Conservation (phyloP, 2,797 vertebrate species). For the Leptodactylus fallax region DNA sequence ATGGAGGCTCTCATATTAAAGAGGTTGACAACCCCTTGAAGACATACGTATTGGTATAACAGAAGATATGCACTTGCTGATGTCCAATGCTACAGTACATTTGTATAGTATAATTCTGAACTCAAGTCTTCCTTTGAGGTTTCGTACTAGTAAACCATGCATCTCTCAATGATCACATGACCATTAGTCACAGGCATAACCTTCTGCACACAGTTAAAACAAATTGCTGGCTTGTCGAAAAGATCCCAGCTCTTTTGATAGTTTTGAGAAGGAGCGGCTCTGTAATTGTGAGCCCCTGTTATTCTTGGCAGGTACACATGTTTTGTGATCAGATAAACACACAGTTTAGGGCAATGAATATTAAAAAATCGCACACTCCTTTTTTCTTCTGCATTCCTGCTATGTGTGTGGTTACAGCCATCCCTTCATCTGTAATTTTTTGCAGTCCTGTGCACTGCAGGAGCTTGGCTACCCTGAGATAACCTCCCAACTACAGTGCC, state of each 20-base stretch:
- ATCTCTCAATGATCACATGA: slow-evolving; percentile 9
- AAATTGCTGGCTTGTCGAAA: slow-evolving; percentile 56
- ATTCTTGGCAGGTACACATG: slow-evolving; percentile 61
- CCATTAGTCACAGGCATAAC: slow-evolving; percentile 24
- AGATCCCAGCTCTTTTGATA: slow-evolving; percentile 59
- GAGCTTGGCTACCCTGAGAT: slow-evolving; percentile 60
- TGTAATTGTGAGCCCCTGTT: slow-evolving; percentile 58
- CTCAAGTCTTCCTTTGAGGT: not conserved
- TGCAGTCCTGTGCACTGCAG: slow-evolving; percentile 53
- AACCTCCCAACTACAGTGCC: slow-evolving; percentile 57
- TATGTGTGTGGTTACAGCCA: slow-evolving; percentile 61
- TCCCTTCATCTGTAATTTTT: slow-evolving; percentile 59
- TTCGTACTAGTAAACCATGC: not conserved
- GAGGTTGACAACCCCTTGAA: not conserved
- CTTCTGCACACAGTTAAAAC: slow-evolving; percentile 35
- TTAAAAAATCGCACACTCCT: slow-evolving; percentile 63
- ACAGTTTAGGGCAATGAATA: slow-evolving; percentile 60
- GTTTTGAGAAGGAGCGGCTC: slow-evolving; percentile 53
- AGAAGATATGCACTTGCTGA: not conserved
- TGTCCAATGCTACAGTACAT: not conserved
- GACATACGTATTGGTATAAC: not conserved
- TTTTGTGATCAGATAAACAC: slow-evolving; percentile 64
- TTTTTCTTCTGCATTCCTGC: slow-evolving; percentile 58
- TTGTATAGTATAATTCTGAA: not conserved
- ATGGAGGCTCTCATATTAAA: not conserved